Base-by-base conservation (phyloP, 30 jellyfish, hydroid and myxozoan species). In the Hydra vulgaris region DNA sequence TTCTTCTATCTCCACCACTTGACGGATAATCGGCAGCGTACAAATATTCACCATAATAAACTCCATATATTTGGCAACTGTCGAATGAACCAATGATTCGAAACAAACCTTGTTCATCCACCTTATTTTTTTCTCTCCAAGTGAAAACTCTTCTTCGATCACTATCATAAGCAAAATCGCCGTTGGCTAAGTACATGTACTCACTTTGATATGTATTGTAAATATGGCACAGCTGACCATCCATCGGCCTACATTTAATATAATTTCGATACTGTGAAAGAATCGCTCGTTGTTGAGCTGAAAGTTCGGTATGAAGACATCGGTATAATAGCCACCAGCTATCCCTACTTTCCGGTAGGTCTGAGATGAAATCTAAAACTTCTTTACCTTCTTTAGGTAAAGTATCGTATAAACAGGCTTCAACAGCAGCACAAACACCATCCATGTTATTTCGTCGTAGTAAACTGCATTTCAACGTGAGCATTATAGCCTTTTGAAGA, bases 291-390 rank as follows among this genome's bases (percentile, higher is more conserved):
- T 69, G 76, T 69, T 21, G 76, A 20, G 76, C 76, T 69, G 25
- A 21, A 21, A 69, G 27, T 23, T 69, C 76, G 7, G 76, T 69
- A 23, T 69, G 76, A 20, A 69, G 25, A 1, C 27, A 69, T 20
- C 76, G 76, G 27, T 69, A 69, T 23, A 69, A 69, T 8, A 69
- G 76, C 76, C 76, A 69, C 76, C 76, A 69, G 25, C 27, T 69
- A 20, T 23, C 76, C 61, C 61, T 40, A 23, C 27, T 69, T 21
- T 69, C 27, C 27, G 76, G 76, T 69, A 69, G 15, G 27, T 69
- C 76, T 21, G 27, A 20, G 26, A 69, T 20, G 27, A 69, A 69
- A 21, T 69, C 27, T 21, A 69, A 69, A 69, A 23, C 27, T 23
- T 69, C 27, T 23, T 69, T 69, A 69, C 27, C 76, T 69, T 69